Base-by-base conservation (phyloP, 2,888 invertebrate species). In the Philereme transversata region DNA sequence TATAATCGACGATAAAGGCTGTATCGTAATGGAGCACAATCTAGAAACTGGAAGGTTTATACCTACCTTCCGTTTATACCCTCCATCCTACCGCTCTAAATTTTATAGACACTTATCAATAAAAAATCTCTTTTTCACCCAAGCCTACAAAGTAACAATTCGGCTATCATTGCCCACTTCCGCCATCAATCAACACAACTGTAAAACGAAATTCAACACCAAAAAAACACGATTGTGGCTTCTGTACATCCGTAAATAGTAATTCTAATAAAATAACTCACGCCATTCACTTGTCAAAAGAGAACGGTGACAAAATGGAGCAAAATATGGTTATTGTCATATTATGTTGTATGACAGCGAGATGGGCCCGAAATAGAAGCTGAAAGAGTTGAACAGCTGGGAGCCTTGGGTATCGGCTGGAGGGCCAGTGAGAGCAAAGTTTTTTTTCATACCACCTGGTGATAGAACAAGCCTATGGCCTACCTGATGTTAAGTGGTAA, bases 301-400 rank as follows among this genome's bases (percentile, higher is more conserved):
- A 68, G 68, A 70, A 56, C 71, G 62, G 76, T 71, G 73, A 76
- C 73, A 75, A 77, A 75, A 75, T 71, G 63, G 72, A 80, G 75
- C 78, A 73, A 81, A 80, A 82, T 78, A 81, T 83, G 83, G 82
- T 85, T 84, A 86, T 85, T 83, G 86, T 87, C 84, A 84, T 81
- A 77, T 82, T 78, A 77, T 77, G 77, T 80, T 81, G 73, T 72
- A 79, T 85, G 87, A 86, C 86, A 82, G 80, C 71, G 67, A 51
- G 60, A 71, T 62, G 48, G 43, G 62, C 73, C 72, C 49, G 64
- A 78, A 80, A 79, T 80, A 79, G 74, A 68, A 4, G 36, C 41
- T 76, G 76, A 76, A 75, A 74, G 76, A 70, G 76, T 73, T 63
- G 66, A 71, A 64, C 77, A 73, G 77, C 77, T 77, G 76, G 76